Conservation (phyloP, 2,888 invertebrate species). For the Andrena bicolor region DNA sequence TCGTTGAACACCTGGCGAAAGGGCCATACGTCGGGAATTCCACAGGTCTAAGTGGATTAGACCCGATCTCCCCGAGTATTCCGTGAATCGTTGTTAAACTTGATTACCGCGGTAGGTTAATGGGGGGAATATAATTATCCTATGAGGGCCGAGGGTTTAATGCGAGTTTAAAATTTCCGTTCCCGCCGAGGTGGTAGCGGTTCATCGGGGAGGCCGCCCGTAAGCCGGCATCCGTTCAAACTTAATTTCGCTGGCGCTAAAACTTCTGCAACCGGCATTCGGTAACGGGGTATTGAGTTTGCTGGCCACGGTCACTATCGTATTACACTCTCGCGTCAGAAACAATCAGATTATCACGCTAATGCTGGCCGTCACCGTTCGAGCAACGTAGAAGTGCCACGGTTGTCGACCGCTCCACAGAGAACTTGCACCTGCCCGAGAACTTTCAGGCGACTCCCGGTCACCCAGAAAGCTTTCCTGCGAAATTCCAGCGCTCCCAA, state of each 20-base stretch:
- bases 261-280: slow-evolving; percentile 51
- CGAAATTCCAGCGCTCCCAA: background rate
- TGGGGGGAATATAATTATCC: slow-evolving; percentile 55
- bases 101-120: slow-evolving; percentile 52
- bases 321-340: slow-evolving; percentile 34
- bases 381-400: background rate
- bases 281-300: slow-evolving; percentile 54
- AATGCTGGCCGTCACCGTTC: slow-evolving; percentile 12
- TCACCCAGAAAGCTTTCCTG: background rate
- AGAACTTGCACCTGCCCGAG: slow-evolving; percentile 3
- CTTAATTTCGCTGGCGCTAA: slow-evolving; percentile 47
- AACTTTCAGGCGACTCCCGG: background rate
- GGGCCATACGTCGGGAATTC: slow-evolving; percentile 44
- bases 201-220: slow-evolving; percentile 32
- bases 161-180: slow-evolving; percentile 60
- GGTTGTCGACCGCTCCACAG: background rate
- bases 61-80: slow-evolving; percentile 41
- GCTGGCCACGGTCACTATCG: slow-evolving; percentile 26
- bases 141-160: slow-evolving; percentile 24
- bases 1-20: background rate
- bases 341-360: slow-evolving; percentile 42
- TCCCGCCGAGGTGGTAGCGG: slow-evolving; percentile 17
- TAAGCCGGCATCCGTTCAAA: slow-evolving; percentile 52
- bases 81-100: slow-evolving; percentile 55
- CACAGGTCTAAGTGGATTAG: slow-evolving; percentile 50